Percentiles rank a stretch among this genome's conserved stretches.
These are phyloP conservation scores for Branchinecta sandiegonensis DNA, from an alignment of 2,888 invertebrate genomes.

Conservation along the genomic window DNA sequence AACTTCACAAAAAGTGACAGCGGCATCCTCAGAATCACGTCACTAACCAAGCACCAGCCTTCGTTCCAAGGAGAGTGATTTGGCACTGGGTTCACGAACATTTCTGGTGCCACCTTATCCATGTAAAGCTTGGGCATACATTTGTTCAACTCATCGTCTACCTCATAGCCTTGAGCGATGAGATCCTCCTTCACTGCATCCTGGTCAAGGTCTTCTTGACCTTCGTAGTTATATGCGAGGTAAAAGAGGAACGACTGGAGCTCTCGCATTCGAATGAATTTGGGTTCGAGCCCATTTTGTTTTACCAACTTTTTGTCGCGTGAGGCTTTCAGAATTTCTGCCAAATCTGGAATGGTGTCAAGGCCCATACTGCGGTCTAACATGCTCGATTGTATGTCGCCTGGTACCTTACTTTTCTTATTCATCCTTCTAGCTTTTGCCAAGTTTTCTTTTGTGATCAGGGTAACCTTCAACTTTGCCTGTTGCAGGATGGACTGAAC, in stretches of 20 bases:
- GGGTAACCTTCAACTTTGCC: slow-evolving; percentile 39
- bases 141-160: slow-evolving; percentile 28
- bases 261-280: slow-evolving; percentile 49
- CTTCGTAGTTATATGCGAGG: slow-evolving; percentile 45
- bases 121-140: slow-evolving; percentile 26
- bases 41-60: slow-evolving; percentile 56
- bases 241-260: slow-evolving; percentile 56
- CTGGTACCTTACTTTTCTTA: slow-evolving; percentile 25
- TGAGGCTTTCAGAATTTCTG: neutral
- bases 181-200: slow-evolving; percentile 30
- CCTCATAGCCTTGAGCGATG: slow-evolving; percentile 29
- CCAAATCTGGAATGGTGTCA: no score
- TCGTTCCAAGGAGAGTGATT: slow-evolving; percentile 41
- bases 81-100: slow-evolving; percentile 53
- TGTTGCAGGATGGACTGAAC: slow-evolving; percentile 47
- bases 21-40: slow-evolving; percentile 53
- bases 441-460: slow-evolving; percentile 1
- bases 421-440: neutral
- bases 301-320: slow-evolving; percentile 31
- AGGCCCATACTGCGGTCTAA: no score
- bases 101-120: slow-evolving; percentile 45
- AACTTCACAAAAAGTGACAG: slow-evolving; percentile 52
- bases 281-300: slow-evolving; percentile 44
- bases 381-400: slow-evolving; percentile 17
- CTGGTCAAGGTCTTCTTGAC: slow-evolving; percentile 30